These are phyloP conservation scores for Cyanistes caeruleus DNA, from an alignment of 2,113 vertebrate genomes.

Conservation along the genomic window DNA sequence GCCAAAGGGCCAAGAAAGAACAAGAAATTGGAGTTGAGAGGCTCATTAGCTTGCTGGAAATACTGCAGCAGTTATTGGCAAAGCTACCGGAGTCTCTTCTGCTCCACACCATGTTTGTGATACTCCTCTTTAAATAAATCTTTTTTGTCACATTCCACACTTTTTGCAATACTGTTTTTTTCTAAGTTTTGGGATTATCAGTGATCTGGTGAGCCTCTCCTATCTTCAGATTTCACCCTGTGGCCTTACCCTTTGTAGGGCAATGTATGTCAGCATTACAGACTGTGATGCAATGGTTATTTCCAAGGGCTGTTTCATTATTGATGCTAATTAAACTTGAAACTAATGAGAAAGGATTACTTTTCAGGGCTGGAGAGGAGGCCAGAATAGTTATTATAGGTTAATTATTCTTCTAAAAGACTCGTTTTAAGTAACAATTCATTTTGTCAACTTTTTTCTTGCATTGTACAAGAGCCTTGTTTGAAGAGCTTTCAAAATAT, in stretches of 20 bases:
- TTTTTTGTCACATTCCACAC: background rate
- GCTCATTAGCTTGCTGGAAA: background rate
- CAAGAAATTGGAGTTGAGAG: background rate
- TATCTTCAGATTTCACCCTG: background rate
- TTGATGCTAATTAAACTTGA: constrained; percentile 80
- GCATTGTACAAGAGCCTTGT: constrained; percentile 56
- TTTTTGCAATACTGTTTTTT: background rate
- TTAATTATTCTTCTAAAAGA: constrained; percentile 80
- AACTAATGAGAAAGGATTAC: constrained; percentile 79
- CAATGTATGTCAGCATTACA: background rate
- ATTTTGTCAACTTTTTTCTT: constrained; percentile 72
- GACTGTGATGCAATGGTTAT: constrained; percentile 23
- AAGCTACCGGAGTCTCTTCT: background rate
- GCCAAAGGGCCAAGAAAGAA: background rate
- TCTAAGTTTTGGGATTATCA: background rate
- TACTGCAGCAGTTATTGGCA: background rate
- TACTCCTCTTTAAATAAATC: background rate
- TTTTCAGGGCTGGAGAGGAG: constrained; percentile 73
- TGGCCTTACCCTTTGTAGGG: background rate
- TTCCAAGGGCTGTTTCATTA: constrained; percentile 68
- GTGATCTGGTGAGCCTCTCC: background rate
- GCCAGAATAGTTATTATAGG: constrained; percentile 77
- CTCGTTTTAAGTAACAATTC: constrained; percentile 69
- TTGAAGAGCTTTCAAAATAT: constrained; percentile 71
- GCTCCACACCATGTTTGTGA: background rate